A percentile compares a stretch with the other conserved stretches of the same genome.
These are phyloP conservation scores for Eurypyga helias DNA, from an alignment of 2,113 vertebrate species.

Conservation along the genomic window DNA sequence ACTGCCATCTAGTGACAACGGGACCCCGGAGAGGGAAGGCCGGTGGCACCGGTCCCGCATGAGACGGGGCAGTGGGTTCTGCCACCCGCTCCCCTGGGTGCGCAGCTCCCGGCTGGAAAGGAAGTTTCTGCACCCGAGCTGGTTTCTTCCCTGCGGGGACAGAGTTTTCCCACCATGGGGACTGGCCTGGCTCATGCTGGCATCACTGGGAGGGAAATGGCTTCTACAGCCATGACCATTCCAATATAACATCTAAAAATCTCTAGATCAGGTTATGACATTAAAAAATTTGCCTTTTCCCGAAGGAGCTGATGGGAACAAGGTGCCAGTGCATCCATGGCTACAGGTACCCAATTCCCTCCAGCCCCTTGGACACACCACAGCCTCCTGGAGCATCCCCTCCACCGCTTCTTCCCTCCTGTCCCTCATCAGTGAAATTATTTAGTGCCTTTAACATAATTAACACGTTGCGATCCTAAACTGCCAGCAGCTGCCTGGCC, in stretches of 20 bases:
- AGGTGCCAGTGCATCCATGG: background rate
- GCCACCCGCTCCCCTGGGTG: background rate
- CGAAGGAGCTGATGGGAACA: fast-evolving
- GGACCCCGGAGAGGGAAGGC: background rate
- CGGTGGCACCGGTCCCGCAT: background rate
- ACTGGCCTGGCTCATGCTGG: background rate
- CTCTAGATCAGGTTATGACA: fast-evolving
- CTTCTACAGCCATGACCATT: background rate
- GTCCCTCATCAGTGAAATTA: background rate
- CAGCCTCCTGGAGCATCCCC: background rate
- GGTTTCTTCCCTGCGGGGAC: background rate
- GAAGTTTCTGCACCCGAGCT: fast-evolving
- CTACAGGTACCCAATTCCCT: fast-evolving
- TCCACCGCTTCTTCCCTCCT: background rate
- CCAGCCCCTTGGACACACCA: fast-evolving
- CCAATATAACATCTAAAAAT: background rate
- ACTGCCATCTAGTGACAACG: conserved; percentile 70
- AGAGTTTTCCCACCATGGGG: fast-evolving
- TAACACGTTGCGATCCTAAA: background rate
- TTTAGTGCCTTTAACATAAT: background rate
- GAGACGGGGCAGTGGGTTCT: background rate
- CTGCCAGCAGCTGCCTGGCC: background rate
- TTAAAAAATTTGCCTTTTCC: background rate
- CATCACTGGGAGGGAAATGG: fast-evolving
- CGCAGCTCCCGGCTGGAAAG: background rate